These are phyloP conservation scores for Orchesellides sinensis DNA, from an alignment of 2,888 invertebrate genomes.

Conservation along the genomic window DNA sequence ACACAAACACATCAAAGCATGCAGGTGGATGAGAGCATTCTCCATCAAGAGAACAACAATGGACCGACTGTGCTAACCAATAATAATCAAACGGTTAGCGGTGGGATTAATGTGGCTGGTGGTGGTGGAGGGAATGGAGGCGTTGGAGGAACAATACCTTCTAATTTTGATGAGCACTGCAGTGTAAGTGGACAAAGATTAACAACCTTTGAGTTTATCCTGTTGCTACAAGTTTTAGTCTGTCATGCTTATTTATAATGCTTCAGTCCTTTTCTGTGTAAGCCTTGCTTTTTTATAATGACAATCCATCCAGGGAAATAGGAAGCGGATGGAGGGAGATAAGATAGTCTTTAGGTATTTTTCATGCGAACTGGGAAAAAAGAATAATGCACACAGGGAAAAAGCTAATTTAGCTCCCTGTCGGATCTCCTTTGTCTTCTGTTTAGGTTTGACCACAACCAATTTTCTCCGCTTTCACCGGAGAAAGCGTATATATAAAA, in stretches of 20 bases:
- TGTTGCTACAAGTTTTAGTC: background rate
- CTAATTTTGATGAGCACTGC: conserved; percentile 73
- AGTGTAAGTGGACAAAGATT: conserved; percentile 71
- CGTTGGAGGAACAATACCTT: conserved; percentile 40
- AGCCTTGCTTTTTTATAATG: too few relatives aligned
- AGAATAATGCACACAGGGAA: too few relatives aligned
- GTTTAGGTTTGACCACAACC: background rate
- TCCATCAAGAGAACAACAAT: conserved; percentile 40
- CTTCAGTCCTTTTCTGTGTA: background rate
- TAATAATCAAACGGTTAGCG: background rate
- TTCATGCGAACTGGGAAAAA: too few relatives aligned
- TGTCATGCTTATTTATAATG: background rate
- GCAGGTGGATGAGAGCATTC: conserved; percentile 55
- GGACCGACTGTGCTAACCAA: conserved; percentile 41
- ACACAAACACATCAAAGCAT: conserved; percentile 70
- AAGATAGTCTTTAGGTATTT: too few relatives aligned
- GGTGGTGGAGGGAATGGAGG: conserved; percentile 28
- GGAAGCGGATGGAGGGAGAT: too few relatives aligned
- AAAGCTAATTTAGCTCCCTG: conserved; percentile 5
- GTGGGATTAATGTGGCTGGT: conserved; percentile 5
- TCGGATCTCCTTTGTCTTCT: background rate
- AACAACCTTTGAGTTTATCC: conserved; percentile 56
- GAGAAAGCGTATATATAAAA: too few relatives aligned
- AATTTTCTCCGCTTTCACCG: background rate
- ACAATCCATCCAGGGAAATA: too few relatives aligned